Percentiles rank a stretch among this genome's conserved stretches.
phyloP scores from a whole-genome alignment of 2,888 invertebrate genomes.

The Phalangium opilio region DNA sequence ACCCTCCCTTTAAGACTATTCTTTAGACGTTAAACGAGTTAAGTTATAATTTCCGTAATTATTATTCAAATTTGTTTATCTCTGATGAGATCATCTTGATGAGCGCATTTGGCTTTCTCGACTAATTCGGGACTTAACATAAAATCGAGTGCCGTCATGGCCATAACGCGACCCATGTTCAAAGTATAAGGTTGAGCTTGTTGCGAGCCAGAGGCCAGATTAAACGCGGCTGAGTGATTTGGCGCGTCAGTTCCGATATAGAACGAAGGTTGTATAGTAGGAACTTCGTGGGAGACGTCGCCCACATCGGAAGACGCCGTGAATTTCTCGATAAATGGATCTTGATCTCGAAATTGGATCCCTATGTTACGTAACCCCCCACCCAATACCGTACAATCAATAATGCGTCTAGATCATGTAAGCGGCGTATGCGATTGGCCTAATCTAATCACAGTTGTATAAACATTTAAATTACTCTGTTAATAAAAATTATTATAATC shows the following conservation, averaged over 20 bases:
- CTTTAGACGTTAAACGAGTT: too few relatives aligned
- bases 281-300: constrained; percentile 28
- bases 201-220: constrained; percentile 20
- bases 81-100: constrained; percentile 15
- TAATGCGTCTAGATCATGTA: too few relatives aligned
- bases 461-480: too few relatives aligned
- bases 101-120: constrained; percentile 15
- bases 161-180: constrained; percentile 22
- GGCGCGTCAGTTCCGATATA: constrained; percentile 22
- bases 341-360: constrained; percentile 13
- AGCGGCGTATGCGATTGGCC: too few relatives aligned
- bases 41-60: too few relatives aligned
- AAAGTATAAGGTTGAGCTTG: constrained; percentile 22
- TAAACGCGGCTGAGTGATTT: constrained; percentile 26
- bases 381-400: too few relatives aligned
- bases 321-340: constrained; percentile 10
- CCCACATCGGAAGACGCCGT: constrained; percentile 30
- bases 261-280: constrained; percentile 25
- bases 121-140: constrained; percentile 19
- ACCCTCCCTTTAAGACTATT: too few relatives aligned
- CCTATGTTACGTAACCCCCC: too few relatives aligned
- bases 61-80: not conserved
- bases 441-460: too few relatives aligned
- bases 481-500: too few relatives aligned
- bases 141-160: constrained; percentile 23